Evolutionary conservation across 2,797 vertebrate genomes (phyloP).

Genomic region (Darevskia mixta): DNA sequence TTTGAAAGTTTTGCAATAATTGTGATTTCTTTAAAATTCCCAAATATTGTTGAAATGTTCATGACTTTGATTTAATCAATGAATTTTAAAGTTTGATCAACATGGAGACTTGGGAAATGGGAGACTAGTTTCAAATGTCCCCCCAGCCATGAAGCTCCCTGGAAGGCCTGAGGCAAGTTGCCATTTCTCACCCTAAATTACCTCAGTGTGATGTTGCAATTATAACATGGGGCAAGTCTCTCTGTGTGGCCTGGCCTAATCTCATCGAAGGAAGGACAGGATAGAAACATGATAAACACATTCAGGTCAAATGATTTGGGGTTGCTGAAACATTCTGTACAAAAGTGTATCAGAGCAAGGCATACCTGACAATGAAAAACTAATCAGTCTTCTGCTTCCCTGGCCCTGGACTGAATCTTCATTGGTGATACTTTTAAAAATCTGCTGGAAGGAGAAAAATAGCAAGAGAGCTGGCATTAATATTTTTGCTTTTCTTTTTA

Average conservation of each 20-base stretch:
- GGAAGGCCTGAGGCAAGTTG: not conserved
- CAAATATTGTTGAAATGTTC: not conserved
- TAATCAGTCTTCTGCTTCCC: slow-evolving; percentile 93
- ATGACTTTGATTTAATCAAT: not conserved
- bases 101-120: not conserved
- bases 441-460: slow-evolving; percentile 78
- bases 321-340: not conserved
- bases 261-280: not conserved
- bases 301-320: not conserved
- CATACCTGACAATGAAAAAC: slow-evolving; percentile 94
- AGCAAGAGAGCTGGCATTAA: slow-evolving; percentile 41
- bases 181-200: not conserved
- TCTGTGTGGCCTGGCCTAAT: not conserved
- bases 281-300: not conserved
- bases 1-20: not conserved
- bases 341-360: slow-evolving; percentile 22
- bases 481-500: not conserved
- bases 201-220: not conserved
- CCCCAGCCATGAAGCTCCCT: not conserved
- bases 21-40: not conserved
- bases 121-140: not conserved
- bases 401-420: slow-evolving; percentile 87
- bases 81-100: not conserved
- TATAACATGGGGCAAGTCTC: not conserved
- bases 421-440: slow-evolving; percentile 90